phyloP scores from a whole-genome alignment of 2,113 vertebrate genomes.

The Oryzias curvinotus region DNA sequence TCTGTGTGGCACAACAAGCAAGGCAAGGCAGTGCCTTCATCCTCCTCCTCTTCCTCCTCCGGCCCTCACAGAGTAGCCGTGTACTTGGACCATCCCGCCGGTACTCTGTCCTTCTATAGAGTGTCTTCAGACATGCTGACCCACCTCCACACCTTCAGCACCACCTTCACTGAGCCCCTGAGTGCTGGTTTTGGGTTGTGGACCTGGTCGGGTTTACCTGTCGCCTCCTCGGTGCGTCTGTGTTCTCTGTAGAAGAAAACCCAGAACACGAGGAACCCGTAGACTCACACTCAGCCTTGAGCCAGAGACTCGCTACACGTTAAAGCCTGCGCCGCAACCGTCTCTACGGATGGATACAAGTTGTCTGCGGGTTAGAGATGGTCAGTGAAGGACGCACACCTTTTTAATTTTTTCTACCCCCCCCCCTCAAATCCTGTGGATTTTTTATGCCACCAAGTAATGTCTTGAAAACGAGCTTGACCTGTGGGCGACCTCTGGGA shows the following conservation, averaged over 20 bases:
- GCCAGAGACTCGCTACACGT: too few species aligned
- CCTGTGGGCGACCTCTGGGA: too few species aligned
- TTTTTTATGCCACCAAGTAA: too few species aligned
- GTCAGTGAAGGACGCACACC: too few species aligned
- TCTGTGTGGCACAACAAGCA: constrained; percentile 18
- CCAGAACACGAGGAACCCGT: too few species aligned
- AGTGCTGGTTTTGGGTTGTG: constrained; percentile 25
- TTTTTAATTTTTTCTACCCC: too few species aligned
- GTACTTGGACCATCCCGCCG: constrained; percentile 16
- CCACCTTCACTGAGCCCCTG: constrained; percentile 14
- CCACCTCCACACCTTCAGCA: constrained; percentile 26
- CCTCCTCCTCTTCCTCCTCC: neutral
- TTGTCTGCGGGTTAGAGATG: too few species aligned
- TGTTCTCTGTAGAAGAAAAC: neutral
- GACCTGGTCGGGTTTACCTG: constrained; percentile 6
- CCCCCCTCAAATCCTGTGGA: too few species aligned
- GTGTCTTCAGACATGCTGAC: constrained; percentile 10
- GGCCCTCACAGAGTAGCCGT: constrained; percentile 8
- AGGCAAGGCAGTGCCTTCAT: constrained; percentile 6
- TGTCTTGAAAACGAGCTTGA: too few species aligned
- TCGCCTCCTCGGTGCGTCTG: neutral
- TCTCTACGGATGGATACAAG: too few species aligned
- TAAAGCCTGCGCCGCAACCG: too few species aligned
- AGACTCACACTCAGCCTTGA: too few species aligned
- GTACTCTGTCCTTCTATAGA: constrained; percentile 25